Conservation (phyloP, 2,888 invertebrate species). For the Lasioglossum morio region DNA sequence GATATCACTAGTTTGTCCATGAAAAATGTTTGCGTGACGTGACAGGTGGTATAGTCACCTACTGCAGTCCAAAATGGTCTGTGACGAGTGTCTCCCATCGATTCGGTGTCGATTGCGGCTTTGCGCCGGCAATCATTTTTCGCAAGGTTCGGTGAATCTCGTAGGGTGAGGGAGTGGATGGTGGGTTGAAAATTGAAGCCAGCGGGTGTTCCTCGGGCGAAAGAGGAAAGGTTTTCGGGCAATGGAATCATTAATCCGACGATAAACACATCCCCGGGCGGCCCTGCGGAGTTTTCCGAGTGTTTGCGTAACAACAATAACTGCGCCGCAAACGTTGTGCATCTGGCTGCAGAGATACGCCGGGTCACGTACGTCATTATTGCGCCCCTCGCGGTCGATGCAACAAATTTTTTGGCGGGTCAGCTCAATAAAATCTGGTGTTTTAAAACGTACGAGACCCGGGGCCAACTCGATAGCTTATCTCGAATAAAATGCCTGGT, state of each 20-base stretch:
- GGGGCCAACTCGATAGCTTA: constrained; percentile 57
- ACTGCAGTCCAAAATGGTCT: neutral
- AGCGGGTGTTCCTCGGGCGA: constrained; percentile 14
- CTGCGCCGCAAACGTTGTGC: constrained; percentile 65
- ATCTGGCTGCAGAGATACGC: constrained; percentile 71
- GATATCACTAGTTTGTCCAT: too few relatives aligned
- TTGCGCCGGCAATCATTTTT: neutral
- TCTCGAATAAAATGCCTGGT: constrained; percentile 59
- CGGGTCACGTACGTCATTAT: constrained; percentile 68
- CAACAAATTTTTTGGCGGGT: constrained; percentile 59
- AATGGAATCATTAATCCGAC: constrained; percentile 70
- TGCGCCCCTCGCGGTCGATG: constrained; percentile 48
- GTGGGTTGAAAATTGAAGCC: neutral
- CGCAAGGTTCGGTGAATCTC: neutral
- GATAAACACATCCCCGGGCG: constrained; percentile 69
- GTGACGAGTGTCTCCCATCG: neutral
- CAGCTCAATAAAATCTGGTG: constrained; percentile 60
- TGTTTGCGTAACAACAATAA: constrained; percentile 73
- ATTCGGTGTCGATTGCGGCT: neutral
- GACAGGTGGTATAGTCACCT: neutral
- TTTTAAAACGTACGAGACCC: constrained; percentile 52
- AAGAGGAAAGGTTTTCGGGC: constrained; percentile 58
- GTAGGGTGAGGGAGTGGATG: neutral
- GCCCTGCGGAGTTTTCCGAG: constrained; percentile 46
- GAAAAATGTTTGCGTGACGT: too few relatives aligned